These are phyloP conservation scores for Rosalia funebris DNA, from an alignment of 2,888 invertebrate species.

Conservation along the genomic window DNA sequence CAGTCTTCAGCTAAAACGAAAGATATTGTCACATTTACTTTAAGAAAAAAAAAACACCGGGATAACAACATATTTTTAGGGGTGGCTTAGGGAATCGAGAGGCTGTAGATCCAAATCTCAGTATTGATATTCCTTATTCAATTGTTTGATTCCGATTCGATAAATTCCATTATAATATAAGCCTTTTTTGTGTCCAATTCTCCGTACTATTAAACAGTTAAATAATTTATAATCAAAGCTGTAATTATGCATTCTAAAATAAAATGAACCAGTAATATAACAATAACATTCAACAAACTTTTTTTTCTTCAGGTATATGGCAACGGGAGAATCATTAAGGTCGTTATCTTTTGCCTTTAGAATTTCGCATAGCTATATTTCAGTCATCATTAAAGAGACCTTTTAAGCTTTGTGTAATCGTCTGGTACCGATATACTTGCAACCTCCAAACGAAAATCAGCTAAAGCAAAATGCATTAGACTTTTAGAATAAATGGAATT, in stretches of 20 bases:
- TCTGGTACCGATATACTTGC: not conserved
- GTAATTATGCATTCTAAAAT: no score
- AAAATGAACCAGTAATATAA: no score
- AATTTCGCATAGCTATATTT: slow-evolving; percentile 17
- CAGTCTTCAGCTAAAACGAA: not conserved
- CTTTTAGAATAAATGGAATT: not conserved
- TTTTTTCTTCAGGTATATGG: slow-evolving; percentile 30
- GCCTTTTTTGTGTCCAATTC: not conserved
- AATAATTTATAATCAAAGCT: no score
- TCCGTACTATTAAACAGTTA: not conserved
- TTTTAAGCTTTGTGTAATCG: not conserved
- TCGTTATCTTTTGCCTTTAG: slow-evolving; percentile 27
- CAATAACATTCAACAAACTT: no score
- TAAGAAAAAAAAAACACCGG: no score
- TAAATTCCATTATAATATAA: not conserved
- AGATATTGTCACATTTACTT: not conserved
- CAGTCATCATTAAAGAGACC: not conserved
- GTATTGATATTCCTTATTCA: no score
- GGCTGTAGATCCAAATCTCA: no score
- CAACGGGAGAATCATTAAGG: slow-evolving; percentile 26
- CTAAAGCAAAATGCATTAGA: not conserved
- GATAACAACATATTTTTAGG: no score
- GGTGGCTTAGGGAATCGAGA: no score
- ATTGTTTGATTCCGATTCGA: not conserved
- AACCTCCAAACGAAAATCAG: not conserved